Percentiles rank a stretch among this genome's conserved stretches.
These are phyloP conservation scores for Temnothorax nylanderi DNA, from an alignment of 1,140 invertebrate species.

Conservation along the genomic window DNA sequence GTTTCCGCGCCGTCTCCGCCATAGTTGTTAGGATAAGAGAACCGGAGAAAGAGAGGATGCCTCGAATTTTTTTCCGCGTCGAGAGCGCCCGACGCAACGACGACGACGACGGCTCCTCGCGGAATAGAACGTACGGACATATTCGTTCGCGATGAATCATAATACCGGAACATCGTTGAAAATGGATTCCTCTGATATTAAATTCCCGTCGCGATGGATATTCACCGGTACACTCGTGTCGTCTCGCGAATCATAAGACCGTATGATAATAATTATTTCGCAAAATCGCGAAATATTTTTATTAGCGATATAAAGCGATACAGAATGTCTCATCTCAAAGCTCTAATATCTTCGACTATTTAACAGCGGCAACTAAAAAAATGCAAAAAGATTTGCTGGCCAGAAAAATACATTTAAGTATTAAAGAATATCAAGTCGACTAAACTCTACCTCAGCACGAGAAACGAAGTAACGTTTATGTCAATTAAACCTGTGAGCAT, in stretches of 20 bases:
- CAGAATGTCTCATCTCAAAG: not conserved
- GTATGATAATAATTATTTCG: conserved; percentile 50
- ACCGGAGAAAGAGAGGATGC: conserved; percentile 53
- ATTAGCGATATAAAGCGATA: not conserved
- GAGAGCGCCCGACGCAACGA: conserved; percentile 4
- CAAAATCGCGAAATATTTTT: conserved; percentile 12
- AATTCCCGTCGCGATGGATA: conserved; percentile 58
- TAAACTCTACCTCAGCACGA: not conserved
- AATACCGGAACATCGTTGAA: conserved; percentile 60
- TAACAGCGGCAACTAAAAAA: not conserved
- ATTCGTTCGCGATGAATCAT: conserved; percentile 61
- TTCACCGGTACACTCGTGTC: conserved; percentile 32
- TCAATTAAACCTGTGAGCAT: not conserved
- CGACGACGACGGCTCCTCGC: not conserved
- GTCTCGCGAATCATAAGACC: not conserved
- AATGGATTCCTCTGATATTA: conserved; percentile 69
- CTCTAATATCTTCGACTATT: not conserved
- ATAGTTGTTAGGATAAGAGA: conserved; percentile 55
- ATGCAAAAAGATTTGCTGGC: not conserved
- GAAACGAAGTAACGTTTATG: not conserved
- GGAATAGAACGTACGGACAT: conserved; percentile 44
- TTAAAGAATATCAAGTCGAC: not conserved
- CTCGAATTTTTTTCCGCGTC: conserved; percentile 69
- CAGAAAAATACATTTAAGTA: not conserved
- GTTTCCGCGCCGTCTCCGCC: conserved; percentile 39